These are phyloP conservation scores for Nasonovia ribisnigri DNA, from an alignment of 2,888 invertebrate species.

Conservation along the genomic window DNA sequence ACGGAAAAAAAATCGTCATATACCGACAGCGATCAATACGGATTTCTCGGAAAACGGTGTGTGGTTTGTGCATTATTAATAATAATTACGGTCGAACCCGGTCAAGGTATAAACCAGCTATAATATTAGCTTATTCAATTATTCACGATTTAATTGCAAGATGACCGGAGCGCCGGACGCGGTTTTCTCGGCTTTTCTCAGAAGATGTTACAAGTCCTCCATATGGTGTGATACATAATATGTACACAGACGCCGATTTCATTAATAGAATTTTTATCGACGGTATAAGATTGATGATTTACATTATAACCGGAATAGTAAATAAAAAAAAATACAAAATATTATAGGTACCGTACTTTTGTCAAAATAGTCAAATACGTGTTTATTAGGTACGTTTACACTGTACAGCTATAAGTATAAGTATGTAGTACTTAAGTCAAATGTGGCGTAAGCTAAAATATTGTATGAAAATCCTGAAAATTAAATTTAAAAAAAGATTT, in stretches of 20 bases:
- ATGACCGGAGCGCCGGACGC: neutral
- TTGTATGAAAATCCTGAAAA: neutral
- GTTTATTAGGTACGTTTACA: neutral
- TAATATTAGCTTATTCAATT: neutral
- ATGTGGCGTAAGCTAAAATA: neutral
- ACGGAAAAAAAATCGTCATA: neutral
- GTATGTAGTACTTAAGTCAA: too few relatives aligned
- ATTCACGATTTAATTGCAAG: neutral
- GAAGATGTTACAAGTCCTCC: neutral
- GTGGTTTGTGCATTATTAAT: neutral
- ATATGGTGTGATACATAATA: neutral
- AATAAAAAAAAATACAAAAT: neutral
- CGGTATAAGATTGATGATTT: neutral
- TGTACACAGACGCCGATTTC: neutral
- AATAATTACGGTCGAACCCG: neutral
- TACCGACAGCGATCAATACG: neutral
- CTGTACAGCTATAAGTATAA: neutral
- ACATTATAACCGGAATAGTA: neutral
- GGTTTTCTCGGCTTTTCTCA: neutral
- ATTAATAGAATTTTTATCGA: neutral
- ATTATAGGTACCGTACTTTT: neutral
- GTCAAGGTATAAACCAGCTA: neutral
- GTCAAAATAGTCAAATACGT: too few relatives aligned
- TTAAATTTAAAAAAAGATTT: too few relatives aligned
- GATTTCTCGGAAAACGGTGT: neutral